These are phyloP conservation scores for Tragelaphus strepsiceros DNA, from an alignment of 2,113 vertebrate species.

Conservation along the genomic window DNA sequence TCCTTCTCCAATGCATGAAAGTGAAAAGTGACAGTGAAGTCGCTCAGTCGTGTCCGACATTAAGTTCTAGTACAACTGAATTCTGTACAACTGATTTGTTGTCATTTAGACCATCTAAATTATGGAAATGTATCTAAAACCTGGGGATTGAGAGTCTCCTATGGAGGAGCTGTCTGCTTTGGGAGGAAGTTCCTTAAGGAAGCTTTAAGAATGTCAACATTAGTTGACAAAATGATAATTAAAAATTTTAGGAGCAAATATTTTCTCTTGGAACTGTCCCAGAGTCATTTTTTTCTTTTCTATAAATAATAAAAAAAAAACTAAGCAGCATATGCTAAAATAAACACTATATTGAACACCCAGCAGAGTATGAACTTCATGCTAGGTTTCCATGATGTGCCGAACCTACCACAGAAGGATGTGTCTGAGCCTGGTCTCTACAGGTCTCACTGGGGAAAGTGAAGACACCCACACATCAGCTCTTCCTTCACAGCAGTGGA, in stretches of 20 bases:
- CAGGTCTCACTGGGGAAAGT: neutral
- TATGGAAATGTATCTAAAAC: neutral
- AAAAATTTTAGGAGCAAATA: neutral
- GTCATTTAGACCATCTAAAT: neutral
- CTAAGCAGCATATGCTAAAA: neutral
- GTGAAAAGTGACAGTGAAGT: no score
- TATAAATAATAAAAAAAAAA: neutral
- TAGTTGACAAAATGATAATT: neutral
- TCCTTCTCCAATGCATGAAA: no score
- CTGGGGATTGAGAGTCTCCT: neutral
- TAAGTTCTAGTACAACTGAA: neutral
- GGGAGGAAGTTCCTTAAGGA: neutral
- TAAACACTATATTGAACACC: neutral
- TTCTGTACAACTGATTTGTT: neutral
- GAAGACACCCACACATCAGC: neutral
- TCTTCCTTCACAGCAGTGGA: neutral
- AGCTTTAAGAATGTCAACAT: neutral
- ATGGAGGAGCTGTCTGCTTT: neutral
- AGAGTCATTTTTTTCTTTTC: neutral
- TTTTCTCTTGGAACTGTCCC: neutral
- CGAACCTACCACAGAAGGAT: neutral
- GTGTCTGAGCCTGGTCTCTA: fast-evolving
- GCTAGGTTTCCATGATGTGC: neutral
- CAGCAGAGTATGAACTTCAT: neutral
- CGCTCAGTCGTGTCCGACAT: no score